phyloP scores from a whole-genome alignment of 2,888 invertebrate genomes.

The Campopleginae sp. region DNA sequence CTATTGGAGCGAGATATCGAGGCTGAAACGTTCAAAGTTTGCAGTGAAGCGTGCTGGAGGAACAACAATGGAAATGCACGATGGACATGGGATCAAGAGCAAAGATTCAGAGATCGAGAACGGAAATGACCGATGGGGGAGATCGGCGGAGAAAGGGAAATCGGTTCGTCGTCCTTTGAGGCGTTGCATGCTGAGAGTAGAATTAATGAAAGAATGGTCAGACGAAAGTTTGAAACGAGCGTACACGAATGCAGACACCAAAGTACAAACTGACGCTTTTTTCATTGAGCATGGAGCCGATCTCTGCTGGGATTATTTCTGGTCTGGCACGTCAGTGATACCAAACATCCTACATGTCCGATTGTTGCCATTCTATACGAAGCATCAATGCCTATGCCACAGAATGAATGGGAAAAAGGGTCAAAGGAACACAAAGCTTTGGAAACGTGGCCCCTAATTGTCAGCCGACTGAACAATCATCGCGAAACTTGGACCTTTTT shows the following conservation, averaged over 20 bases:
- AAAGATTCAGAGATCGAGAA: neutral
- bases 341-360: constrained; percentile 28
- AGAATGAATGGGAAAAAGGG: constrained; percentile 14
- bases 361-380: constrained; percentile 54
- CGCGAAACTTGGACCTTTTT: constrained; percentile 17
- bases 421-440: constrained; percentile 11
- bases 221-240: constrained; percentile 34
- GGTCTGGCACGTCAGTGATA: constrained; percentile 48
- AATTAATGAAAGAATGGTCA: constrained; percentile 55
- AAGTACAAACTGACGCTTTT: neutral
- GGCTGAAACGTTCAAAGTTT: constrained; percentile 43
- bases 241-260: neutral
- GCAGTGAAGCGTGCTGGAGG: constrained; percentile 10
- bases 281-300: constrained; percentile 22
- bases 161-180: constrained; percentile 30
- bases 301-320: constrained; percentile 33
- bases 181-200: constrained; percentile 15
- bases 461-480: constrained; percentile 43
- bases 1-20: constrained; percentile 31
- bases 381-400: constrained; percentile 18
- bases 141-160: constrained; percentile 34
- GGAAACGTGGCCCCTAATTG: constrained; percentile 35
- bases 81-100: constrained; percentile 2
- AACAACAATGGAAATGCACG: neutral
- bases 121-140: constrained; percentile 23